A percentile compares a stretch with the other conserved stretches of the same genome.
Evolutionary conservation across 2,888 invertebrate species (phyloP).

Genomic region (Lepidocyrtoides sp.): DNA sequence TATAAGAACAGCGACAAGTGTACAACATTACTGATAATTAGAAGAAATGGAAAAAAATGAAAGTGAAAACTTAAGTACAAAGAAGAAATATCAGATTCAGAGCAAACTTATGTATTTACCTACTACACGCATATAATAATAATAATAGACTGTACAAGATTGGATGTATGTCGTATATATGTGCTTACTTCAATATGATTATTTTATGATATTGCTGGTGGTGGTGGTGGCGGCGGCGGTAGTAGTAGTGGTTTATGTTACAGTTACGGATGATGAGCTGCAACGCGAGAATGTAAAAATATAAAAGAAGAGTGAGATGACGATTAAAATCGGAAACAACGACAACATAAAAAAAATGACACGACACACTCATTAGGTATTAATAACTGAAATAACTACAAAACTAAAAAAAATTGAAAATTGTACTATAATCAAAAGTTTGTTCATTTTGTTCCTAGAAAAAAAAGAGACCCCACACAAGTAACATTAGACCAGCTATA

Average conservation of each 20-base stretch:
- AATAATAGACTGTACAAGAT: too few species aligned
- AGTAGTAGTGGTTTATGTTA: too few species aligned
- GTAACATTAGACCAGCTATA: too few species aligned
- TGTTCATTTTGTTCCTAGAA: neutral
- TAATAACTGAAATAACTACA: neutral
- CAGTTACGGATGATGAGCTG: neutral
- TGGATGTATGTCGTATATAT: neutral
- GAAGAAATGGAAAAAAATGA: slow-evolving; percentile 47
- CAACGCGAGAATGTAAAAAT: neutral
- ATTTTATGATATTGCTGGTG: neutral
- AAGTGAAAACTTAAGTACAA: slow-evolving; percentile 5
- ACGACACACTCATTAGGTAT: slow-evolving; percentile 62
- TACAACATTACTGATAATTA: slow-evolving; percentile 27
- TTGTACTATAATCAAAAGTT: neutral
- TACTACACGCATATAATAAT: neutral
- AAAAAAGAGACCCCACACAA: neutral
- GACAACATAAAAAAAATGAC: neutral
- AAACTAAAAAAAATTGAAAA: neutral
- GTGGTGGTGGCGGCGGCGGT: neutral
- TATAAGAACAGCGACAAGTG: slow-evolving; percentile 19
- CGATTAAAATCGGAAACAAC: slow-evolving; percentile 52
- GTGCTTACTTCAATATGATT: slow-evolving; percentile 7
- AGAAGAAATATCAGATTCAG: slow-evolving; percentile 17
- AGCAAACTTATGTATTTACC: neutral
- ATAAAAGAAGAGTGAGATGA: neutral